A percentile compares a stretch with the other conserved stretches of the same genome.
Conservation (phyloP, 2,888 invertebrate genomes). For the Apotomis turbidana region DNA sequence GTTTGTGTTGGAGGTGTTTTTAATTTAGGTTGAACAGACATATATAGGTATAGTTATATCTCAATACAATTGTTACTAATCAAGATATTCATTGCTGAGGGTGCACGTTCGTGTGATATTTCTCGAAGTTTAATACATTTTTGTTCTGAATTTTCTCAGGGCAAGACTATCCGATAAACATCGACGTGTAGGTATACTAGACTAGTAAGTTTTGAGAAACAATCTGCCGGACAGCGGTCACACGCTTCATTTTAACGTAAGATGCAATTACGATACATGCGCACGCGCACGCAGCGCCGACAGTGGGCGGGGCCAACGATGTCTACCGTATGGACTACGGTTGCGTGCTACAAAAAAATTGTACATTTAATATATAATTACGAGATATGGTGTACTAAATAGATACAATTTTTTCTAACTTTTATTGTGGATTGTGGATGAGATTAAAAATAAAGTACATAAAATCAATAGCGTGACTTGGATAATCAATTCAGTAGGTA, state of each 20-base stretch:
- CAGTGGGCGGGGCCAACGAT: slow-evolving; percentile 50
- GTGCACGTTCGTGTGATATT: too few species aligned
- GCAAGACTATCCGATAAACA: not conserved
- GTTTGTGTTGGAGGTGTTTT: too few species aligned
- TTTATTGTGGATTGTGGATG: too few species aligned
- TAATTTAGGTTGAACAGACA: too few species aligned
- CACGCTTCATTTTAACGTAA: slow-evolving; percentile 50
- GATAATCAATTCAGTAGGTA: too few species aligned
- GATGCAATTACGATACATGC: slow-evolving; percentile 73
- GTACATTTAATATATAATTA: not conserved
- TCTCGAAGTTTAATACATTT: not conserved
- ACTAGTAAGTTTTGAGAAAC: slow-evolving; percentile 9
- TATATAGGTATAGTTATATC: too few species aligned
- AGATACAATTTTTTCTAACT: too few species aligned
- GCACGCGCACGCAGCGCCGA: slow-evolving; percentile 51
- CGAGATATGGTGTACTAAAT: too few species aligned
- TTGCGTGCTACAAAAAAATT: not conserved
- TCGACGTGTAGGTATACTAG: not conserved
- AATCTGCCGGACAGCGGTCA: slow-evolving; percentile 41
- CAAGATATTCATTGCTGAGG: too few species aligned
- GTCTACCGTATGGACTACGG: not conserved
- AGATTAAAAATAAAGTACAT: too few species aligned
- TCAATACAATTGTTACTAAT: too few species aligned
- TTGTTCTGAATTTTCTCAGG: not conserved
- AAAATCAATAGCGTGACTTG: too few species aligned